Evolutionary conservation across 2,888 invertebrate genomes (phyloP).

Genomic region (Globia sparganii): DNA sequence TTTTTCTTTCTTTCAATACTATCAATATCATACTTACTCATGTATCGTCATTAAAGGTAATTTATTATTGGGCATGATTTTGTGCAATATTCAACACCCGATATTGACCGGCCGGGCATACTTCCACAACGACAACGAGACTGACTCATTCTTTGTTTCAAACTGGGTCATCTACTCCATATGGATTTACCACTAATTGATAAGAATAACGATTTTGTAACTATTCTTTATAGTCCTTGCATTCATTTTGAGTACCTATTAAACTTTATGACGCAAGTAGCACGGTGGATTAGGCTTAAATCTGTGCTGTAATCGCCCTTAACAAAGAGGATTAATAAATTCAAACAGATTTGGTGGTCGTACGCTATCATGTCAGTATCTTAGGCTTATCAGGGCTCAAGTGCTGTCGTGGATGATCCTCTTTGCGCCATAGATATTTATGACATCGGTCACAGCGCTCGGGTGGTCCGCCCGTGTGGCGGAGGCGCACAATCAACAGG

Average conservation of each 20-base stretch:
- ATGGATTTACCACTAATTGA: constrained; percentile 80
- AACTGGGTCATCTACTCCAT: constrained; percentile 81
- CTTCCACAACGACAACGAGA: constrained; percentile 77
- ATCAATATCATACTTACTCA: not conserved
- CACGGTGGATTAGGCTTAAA: constrained; percentile 52
- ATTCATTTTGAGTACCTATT: constrained; percentile 51
- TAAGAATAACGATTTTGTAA: constrained; percentile 71
- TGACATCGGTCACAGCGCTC: constrained; percentile 78
- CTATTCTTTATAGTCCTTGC: constrained; percentile 54
- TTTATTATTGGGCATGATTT: constrained; percentile 24
- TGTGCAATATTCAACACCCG: constrained; percentile 41
- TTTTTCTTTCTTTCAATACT: not conserved
- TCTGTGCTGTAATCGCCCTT: constrained; percentile 53
- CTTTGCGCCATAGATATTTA: constrained; percentile 86
- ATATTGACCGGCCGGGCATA: constrained; percentile 68
- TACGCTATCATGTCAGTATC: constrained; percentile 67
- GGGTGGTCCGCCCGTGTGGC: constrained; percentile 84
- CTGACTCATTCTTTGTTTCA: constrained; percentile 86
- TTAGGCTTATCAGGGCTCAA: constrained; percentile 82
- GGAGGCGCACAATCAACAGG: constrained; percentile 74
- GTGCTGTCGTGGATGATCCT: constrained; percentile 80
- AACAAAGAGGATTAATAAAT: constrained; percentile 73
- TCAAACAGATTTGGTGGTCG: constrained; percentile 74
- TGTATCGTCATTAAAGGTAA: not conserved
- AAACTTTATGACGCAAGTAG: constrained; percentile 46